Percentiles rank a stretch among this genome's conserved stretches.
phyloP scores from a whole-genome alignment of 2,888 invertebrate genomes.

The Troides helena region DNA sequence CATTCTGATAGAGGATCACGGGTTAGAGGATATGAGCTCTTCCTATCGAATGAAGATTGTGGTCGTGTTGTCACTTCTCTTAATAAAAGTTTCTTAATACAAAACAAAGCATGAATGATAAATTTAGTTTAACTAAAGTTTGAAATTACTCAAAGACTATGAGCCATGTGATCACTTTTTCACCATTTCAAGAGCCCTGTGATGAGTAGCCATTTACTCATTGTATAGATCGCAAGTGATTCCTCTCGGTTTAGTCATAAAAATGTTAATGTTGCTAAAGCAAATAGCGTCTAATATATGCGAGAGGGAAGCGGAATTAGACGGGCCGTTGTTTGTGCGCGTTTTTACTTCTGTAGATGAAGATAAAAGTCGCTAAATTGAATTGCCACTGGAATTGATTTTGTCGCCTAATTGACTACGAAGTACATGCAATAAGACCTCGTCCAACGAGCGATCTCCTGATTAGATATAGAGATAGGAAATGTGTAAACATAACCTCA shows the following conservation, averaged over 20 bases:
- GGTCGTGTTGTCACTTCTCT: no score
- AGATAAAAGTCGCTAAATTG: slow-evolving; percentile 53
- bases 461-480: no score
- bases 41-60: no score
- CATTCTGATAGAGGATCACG: no score
- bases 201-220: slow-evolving; percentile 33
- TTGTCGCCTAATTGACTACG: slow-evolving; percentile 29
- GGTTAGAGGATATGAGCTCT: no score
- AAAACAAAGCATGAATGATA: no score
- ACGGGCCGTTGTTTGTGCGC: slow-evolving; percentile 45
- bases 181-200: neutral
- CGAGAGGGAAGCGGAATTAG: slow-evolving; percentile 67
- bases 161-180: slow-evolving; percentile 7
- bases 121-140: neutral
- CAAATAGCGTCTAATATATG: slow-evolving; percentile 76
- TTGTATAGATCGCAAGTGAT: slow-evolving; percentile 65
- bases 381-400: slow-evolving; percentile 54
- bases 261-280: slow-evolving; percentile 79
- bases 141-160: neutral
- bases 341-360: slow-evolving; percentile 50
- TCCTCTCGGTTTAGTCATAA: slow-evolving; percentile 76
- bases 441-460: no score
- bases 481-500: no score
- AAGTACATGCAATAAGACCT: neutral
- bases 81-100: no score